These are phyloP conservation scores for Procavia capensis DNA, from an alignment of 2,113 vertebrate species.

Conservation along the genomic window DNA sequence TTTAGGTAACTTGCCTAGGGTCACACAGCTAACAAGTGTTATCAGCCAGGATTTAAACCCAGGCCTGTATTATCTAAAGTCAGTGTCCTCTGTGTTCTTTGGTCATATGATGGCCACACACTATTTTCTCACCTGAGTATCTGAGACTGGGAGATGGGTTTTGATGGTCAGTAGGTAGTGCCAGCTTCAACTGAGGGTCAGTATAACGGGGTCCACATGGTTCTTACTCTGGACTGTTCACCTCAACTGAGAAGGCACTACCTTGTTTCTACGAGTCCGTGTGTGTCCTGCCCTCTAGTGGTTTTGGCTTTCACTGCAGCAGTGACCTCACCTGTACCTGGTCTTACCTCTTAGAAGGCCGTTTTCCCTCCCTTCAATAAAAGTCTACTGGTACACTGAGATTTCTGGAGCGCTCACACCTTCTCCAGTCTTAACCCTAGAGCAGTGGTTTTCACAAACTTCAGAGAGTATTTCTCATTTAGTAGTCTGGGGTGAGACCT, in stretches of 20 bases:
- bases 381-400: not conserved
- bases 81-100: not conserved
- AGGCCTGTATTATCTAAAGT: not conserved
- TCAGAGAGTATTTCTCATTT: constrained; percentile 8
- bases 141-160: not conserved
- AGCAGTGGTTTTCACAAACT: not conserved
- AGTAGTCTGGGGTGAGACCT: not conserved
- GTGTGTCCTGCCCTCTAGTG: constrained; percentile 74
- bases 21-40: not conserved
- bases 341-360: not conserved
- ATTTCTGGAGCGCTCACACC: not conserved
- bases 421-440: not conserved
- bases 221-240: constrained; percentile 42
- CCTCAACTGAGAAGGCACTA: not conserved
- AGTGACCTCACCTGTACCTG: constrained; percentile 58
- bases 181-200: not conserved
- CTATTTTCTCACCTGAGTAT: not conserved
- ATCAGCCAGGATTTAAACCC: not conserved
- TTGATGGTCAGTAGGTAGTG: not conserved
- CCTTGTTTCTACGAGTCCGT: constrained; percentile 34
- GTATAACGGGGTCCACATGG: not conserved
- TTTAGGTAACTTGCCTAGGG: constrained; percentile 29
- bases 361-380: not conserved
- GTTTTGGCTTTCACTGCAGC: constrained; percentile 14
- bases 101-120: not conserved